Percentiles rank a stretch among this genome's conserved stretches.
These are phyloP conservation scores for Antennarius maculatus DNA, from an alignment of 2,797 vertebrate species.

Conservation along the genomic window DNA sequence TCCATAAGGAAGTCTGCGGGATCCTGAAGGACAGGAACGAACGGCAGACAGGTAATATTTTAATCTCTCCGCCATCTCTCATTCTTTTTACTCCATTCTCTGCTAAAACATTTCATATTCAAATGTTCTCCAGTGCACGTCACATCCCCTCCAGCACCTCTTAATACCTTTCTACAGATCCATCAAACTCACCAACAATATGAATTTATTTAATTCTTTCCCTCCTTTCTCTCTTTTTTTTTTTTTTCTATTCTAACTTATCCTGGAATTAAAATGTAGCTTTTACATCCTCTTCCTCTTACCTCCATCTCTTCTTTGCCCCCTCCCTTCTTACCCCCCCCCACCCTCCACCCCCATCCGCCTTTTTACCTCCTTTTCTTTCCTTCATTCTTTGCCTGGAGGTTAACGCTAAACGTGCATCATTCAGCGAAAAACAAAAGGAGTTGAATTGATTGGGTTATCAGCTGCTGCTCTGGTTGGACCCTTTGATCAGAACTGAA, in stretches of 20 bases:
- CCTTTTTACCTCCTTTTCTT: slow-evolving; percentile 53
- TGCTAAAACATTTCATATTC: slow-evolving; percentile 81
- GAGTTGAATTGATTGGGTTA: slow-evolving; percentile 85
- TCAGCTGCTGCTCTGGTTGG: slow-evolving; percentile 75
- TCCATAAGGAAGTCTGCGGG: slow-evolving; percentile 47
- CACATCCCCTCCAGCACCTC: slow-evolving; percentile 55
- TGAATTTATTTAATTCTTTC: slow-evolving; percentile 78
- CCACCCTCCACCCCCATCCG: slow-evolving; percentile 31
- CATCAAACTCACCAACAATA: slow-evolving; percentile 79
- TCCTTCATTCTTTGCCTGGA: slow-evolving; percentile 83
- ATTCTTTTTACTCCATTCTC: slow-evolving; percentile 70
- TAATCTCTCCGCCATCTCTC: slow-evolving; percentile 78
- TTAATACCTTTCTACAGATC: slow-evolving; percentile 71
- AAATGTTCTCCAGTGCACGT: slow-evolving; percentile 62
- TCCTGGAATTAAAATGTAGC: slow-evolving; percentile 66
- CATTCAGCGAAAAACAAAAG: slow-evolving; percentile 92
- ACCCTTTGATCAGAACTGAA: slow-evolving; percentile 80
- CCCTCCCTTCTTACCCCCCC: slow-evolving; percentile 46
- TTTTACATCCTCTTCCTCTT: slow-evolving; percentile 64
- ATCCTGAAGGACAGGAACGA: slow-evolving; percentile 69
- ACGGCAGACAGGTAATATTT: slow-evolving; percentile 80
- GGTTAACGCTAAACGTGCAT: slow-evolving; percentile 88
- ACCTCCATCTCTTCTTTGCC: slow-evolving; percentile 37
- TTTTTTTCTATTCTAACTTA: slow-evolving; percentile 28
- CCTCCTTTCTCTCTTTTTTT: slow-evolving; percentile 2